Evolutionary conservation across 2,888 invertebrate genomes (phyloP).

Genomic region (Acrocyrtus sp.): DNA sequence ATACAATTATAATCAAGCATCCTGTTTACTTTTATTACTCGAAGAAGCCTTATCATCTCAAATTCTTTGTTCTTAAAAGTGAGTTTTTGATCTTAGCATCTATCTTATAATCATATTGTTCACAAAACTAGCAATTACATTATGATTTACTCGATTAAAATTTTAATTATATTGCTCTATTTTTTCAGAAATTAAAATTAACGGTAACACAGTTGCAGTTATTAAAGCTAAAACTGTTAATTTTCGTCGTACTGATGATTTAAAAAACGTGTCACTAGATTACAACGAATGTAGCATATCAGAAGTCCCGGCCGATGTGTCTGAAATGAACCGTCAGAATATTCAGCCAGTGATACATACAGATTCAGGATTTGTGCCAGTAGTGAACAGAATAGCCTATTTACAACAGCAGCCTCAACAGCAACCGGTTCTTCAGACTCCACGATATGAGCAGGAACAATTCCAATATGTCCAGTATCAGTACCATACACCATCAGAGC

Average conservation of each 20-base stretch:
- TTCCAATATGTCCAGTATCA: slow-evolving; percentile 24
- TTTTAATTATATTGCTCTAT: no score
- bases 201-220: neutral
- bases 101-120: no score
- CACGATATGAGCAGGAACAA: slow-evolving; percentile 3
- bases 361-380: slow-evolving; percentile 38
- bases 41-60: no score
- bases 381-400: slow-evolving; percentile 11
- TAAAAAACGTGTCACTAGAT: slow-evolving; percentile 34
- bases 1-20: no score
- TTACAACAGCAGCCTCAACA: slow-evolving; percentile 7
- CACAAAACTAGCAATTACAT: no score
- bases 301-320: slow-evolving; percentile 33
- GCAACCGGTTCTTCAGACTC: slow-evolving; percentile 1
- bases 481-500: slow-evolving; percentile 15
- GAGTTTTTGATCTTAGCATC: no score
- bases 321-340: slow-evolving; percentile 45
- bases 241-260: slow-evolving; percentile 25
- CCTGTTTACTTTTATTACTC: no score
- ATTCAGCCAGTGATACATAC: slow-evolving; percentile 43
- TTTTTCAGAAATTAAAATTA: neutral
- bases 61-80: no score
- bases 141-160: no score
- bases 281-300: slow-evolving; percentile 24
- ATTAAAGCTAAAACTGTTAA: slow-evolving; percentile 23